Percentiles rank a stretch among this genome's conserved stretches.
These are phyloP conservation scores for Callorhinus ursinus DNA, from an alignment of 2,113 vertebrate species.

Conservation along the genomic window DNA sequence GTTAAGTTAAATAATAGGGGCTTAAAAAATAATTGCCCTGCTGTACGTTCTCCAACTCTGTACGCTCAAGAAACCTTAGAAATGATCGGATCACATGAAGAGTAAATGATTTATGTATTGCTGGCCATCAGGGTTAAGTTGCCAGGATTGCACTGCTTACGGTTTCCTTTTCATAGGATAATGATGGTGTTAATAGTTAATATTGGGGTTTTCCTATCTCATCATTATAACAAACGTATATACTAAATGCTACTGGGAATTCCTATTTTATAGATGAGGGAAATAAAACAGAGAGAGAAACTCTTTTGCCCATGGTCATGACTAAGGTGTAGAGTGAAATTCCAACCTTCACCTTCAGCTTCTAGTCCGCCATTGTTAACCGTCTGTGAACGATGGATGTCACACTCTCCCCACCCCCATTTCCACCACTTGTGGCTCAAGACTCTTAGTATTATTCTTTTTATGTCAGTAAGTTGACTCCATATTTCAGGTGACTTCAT, in stretches of 20 bases:
- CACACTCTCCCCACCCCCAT: fast-evolving
- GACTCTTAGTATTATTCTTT: not conserved
- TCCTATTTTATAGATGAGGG: not conserved
- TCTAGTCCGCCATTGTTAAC: not conserved
- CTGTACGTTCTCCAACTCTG: too few relatives aligned
- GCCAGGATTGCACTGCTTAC: not conserved
- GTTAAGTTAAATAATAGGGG: not conserved
- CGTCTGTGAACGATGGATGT: fast-evolving
- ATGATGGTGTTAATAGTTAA: too few relatives aligned
- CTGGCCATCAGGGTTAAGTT: not conserved
- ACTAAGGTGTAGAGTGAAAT: fast-evolving
- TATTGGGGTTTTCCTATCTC: not conserved
- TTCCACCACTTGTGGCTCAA: not conserved
- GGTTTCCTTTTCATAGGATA: not conserved
- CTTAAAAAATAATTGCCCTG: not conserved
- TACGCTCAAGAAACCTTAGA: not conserved
- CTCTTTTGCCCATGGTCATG: not conserved
- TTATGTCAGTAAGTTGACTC: not conserved
- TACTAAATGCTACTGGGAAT: not conserved
- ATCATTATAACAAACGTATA: not conserved
- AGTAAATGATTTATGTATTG: not conserved
- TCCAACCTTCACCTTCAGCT: not conserved
- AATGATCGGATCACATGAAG: not conserved
- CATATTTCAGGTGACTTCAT: not conserved
- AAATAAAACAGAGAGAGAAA: not conserved